Evolutionary conservation across 2,888 invertebrate species (phyloP).

Genomic region (Perizoma flavofasciatum): DNA sequence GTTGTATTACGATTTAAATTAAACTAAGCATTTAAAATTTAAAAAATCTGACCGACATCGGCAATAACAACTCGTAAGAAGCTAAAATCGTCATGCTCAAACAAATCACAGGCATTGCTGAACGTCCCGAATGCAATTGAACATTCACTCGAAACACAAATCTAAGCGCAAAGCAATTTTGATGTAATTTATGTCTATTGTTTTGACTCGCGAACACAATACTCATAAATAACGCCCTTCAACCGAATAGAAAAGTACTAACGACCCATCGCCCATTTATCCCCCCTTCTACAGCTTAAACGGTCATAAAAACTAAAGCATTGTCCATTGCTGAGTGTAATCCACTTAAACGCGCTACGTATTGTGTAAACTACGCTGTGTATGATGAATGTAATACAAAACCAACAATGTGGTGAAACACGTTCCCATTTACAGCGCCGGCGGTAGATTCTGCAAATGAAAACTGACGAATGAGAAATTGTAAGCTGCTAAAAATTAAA

Average conservation of each 20-base stretch:
- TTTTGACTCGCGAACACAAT: constrained; percentile 49
- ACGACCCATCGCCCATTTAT: constrained; percentile 59
- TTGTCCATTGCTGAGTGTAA: constrained; percentile 63
- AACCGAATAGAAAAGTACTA: constrained; percentile 55
- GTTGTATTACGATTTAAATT: constrained; percentile 3
- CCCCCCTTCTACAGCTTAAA: constrained; percentile 54
- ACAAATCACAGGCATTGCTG: constrained; percentile 24
- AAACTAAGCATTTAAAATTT: constrained; percentile 10
- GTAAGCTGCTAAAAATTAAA: neutral
- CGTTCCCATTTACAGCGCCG: constrained; percentile 34
- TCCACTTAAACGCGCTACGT: constrained; percentile 59
- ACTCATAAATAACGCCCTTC: constrained; percentile 57
- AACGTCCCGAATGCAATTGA: constrained; percentile 29
- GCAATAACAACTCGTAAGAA: constrained; percentile 6
- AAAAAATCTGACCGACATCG: too few species aligned
- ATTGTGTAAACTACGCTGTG: constrained; percentile 51
- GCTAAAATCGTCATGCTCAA: constrained; percentile 19
- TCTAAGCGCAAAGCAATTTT: constrained; percentile 38
- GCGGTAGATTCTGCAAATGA: constrained; percentile 23
- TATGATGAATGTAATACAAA: constrained; percentile 51
- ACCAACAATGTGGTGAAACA: constrained; percentile 45
- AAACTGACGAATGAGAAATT: neutral
- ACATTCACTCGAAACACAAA: constrained; percentile 33
- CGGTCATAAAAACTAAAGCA: constrained; percentile 66
- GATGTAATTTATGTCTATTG: constrained; percentile 41